Evolutionary conservation across 2,113 vertebrate species (phyloP), one percentile per base, ranked within the genome.

Genomic region (Platichthys stellatus): DNA sequence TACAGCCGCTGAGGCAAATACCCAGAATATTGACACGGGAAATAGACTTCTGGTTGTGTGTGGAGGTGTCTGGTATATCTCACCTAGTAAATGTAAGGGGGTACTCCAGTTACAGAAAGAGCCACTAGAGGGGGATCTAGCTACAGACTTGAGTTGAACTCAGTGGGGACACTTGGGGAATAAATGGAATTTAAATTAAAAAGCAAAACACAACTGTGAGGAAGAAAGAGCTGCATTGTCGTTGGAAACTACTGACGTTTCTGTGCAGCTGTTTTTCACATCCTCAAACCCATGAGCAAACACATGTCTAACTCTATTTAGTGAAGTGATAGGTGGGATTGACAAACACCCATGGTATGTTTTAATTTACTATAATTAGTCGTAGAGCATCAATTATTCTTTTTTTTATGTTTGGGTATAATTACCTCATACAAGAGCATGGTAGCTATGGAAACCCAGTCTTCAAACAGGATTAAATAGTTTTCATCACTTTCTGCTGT

Each of bases 71-170:
- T 80, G 74, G 70, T 88, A 17, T 79, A 80, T 77, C 49, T 84
- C 83, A 81, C 56, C 63, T 21, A 67, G 70, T 4, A 49, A 56
- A 53, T 71, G 67, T 70, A 59, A 75, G 20, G 15, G 38, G 47
- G 77, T 53, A 53, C 23, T 59, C 17, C 53, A 67, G 78, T 70
- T 71, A 47, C 8, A 70, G 4, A 47, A 56, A 40, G 20, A 7
- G 63, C 86, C 90, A 88, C 86, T 67, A 86, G 90, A 81, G 71
- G 88, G 86, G 0, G 65, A 70, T 68, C 26, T 58, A 49, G 53
- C 64, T 59, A 13, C 51, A 54, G 59, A 62, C 74, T 62, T 62
- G 38, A 38, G 38, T 23, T 13, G 21, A 26, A 38, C 23, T 28
- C 35, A 57, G n/a, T 24, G 15, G 57, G 15, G 31, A 47, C 45